Conservation (phyloP, 1,140 invertebrate species). For the Drosophila carrolli region DNA sequence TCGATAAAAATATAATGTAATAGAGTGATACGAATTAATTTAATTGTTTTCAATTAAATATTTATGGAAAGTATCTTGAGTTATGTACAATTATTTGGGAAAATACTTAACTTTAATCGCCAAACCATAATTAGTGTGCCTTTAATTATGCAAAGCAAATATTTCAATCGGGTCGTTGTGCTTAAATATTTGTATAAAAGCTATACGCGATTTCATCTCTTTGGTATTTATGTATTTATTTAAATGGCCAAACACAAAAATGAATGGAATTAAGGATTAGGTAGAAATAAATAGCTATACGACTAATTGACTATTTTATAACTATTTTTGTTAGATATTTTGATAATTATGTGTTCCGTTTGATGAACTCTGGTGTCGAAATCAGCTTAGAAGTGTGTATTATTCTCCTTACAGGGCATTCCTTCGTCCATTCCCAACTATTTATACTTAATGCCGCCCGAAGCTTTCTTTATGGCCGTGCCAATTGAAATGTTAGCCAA, state of each 20-base stretch:
- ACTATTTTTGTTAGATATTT: too few species aligned
- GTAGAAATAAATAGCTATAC: too few species aligned
- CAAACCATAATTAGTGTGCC: neutral
- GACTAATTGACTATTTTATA: too few species aligned
- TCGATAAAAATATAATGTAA: neutral
- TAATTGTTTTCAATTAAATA: neutral
- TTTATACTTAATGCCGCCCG: slow-evolving; percentile 1
- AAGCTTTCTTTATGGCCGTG: slow-evolving; percentile 44
- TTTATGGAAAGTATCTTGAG: neutral
- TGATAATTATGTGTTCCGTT: too few species aligned
- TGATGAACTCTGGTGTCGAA: too few species aligned
- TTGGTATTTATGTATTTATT: too few species aligned
- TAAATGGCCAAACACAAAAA: too few species aligned
- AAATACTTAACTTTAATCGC: too few species aligned
- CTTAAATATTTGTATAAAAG: neutral
- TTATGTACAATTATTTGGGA: too few species aligned
- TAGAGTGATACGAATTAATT: neutral
- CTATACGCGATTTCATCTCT: neutral
- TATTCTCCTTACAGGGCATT: neutral
- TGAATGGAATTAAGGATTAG: too few species aligned
- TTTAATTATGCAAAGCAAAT: slow-evolving; percentile 5
- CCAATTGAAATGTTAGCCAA: slow-evolving; percentile 75
- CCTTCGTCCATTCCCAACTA: neutral
- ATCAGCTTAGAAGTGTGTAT: too few species aligned
- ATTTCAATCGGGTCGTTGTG: neutral